Evolutionary conservation across 2,113 vertebrate genomes (phyloP).

Genomic region (Cyphomyrus plagiostoma): DNA sequence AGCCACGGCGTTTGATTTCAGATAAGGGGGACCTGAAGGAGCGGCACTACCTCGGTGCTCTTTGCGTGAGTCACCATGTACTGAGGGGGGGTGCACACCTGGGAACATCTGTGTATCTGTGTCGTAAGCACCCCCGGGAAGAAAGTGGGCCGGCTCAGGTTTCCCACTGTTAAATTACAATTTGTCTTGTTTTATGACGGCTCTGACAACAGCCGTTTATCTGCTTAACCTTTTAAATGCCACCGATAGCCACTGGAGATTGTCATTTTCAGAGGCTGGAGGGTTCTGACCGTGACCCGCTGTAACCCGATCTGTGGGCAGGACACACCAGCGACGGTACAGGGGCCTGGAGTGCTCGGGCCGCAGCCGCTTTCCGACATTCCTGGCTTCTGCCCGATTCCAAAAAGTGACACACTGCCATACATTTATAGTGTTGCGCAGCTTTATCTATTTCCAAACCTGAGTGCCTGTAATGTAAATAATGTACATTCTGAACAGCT

Average conservation of each 20-base stretch:
- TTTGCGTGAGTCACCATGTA: conserved; percentile 52
- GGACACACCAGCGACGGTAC: not conserved
- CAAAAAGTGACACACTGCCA: not conserved
- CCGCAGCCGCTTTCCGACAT: not conserved
- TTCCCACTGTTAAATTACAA: conserved; percentile 57
- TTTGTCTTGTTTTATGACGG: conserved; percentile 62
- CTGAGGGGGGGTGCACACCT: conserved; percentile 45
- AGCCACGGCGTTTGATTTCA: conserved; percentile 67
- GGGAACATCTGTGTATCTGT: conserved; percentile 48
- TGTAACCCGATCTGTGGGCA: not conserved
- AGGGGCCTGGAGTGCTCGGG: not conserved
- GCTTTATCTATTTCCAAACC: not conserved
- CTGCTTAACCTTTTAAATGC: conserved; percentile 50
- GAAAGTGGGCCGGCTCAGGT: conserved; percentile 42
- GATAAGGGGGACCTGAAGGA: conserved; percentile 63
- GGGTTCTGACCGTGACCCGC: not conserved
- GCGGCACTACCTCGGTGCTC: conserved; percentile 48
- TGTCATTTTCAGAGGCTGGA: conserved; percentile 5
- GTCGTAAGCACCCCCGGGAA: conserved; percentile 39
- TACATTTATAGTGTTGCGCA: not conserved
- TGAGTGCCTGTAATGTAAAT: not conserved
- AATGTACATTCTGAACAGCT: not conserved
- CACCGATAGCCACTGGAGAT: conserved; percentile 32
- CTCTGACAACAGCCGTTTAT: conserved; percentile 53
- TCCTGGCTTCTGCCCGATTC: not conserved